Conservation (phyloP, 2,113 vertebrate species). For the Megaceryle maxima region DNA sequence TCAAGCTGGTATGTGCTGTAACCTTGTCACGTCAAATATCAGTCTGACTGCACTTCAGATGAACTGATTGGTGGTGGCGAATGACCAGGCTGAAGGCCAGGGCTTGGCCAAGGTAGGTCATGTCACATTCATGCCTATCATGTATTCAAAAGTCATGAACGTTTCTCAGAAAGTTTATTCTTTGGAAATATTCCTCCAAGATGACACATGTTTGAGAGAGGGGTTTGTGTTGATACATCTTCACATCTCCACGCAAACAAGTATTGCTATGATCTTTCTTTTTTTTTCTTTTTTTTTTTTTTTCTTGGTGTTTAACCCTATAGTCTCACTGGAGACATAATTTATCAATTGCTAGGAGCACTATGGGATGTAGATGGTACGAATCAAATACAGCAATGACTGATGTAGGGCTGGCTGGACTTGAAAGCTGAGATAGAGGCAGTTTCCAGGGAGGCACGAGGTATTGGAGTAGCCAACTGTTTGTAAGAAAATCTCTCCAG, state of each 20-base stretch:
- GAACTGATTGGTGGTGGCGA: conserved; percentile 9
- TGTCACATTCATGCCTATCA: conserved; percentile 31
- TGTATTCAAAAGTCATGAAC: conserved; percentile 30
- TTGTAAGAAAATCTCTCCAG: conserved; percentile 59
- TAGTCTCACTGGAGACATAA: conserved; percentile 29
- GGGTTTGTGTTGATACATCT: not conserved
- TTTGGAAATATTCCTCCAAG: conserved; percentile 26
- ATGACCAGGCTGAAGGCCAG: conserved; percentile 6
- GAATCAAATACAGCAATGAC: not conserved
- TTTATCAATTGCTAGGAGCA: conserved; percentile 23
- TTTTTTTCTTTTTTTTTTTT: not conserved
- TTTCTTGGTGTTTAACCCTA: conserved; percentile 32
- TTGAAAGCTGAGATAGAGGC: conserved; percentile 33
- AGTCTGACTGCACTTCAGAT: not conserved
- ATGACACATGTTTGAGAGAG: not conserved
- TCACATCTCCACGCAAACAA: conserved; percentile 3
- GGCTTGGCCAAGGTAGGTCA: not conserved
- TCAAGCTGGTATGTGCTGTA: not conserved
- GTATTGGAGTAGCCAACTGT: conserved; percentile 52
- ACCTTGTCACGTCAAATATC: not conserved
- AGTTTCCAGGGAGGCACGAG: not conserved
- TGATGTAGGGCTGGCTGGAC: conserved; percentile 15
- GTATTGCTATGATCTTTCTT: conserved; percentile 50
- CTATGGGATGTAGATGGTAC: not conserved
- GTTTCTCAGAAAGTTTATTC: conserved; percentile 32